Evolutionary conservation across 2,113 vertebrate genomes (phyloP), one percentile per base, ranked within the genome.

Genomic region (Phalacrocorax pelagicus): DNA sequence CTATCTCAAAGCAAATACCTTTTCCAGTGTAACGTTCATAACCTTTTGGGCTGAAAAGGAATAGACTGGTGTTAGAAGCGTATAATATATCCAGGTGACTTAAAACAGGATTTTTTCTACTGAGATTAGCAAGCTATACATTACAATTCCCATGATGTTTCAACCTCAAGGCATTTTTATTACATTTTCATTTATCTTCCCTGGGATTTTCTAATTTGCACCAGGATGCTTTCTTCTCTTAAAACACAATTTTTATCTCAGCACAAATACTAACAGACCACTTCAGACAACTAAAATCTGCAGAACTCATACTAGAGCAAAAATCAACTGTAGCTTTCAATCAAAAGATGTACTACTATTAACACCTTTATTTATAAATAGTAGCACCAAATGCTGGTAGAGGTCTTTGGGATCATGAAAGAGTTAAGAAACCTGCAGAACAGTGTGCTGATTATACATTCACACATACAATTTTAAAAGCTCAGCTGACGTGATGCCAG

Each of bases 211-310:
- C 81, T 89, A 21, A 92, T 82, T 89, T 82, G 58, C 81, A n/a
- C 81, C 92, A 92, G 87, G 91, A 92, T 38, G 38, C 74, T 91
- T 88, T 96, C 81, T 94, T 91, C 86, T 75, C 77, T 92, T 79
- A 55, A 71, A 91, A 47, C 12, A 17, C 44, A 67, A 51, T 63
- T 92, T 96, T 91, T 96, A 89, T 86, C 89, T 89, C 73, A 40
- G 77, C 5, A 2, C 44, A 92, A 89, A 63, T 70, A 84, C 65
- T 86, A 92, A 89, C 44, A 92, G 52, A 78, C 49, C 38, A 83
- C 80, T 66, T 90, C 72, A 83, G 79, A 94, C 47, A 86, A 81
- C 36, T n/a, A 54, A 84, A 83, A 83, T 30, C 63, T 71, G 32
- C 4, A 1, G 40, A 93, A 94, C 18, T 90, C 32, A n/a, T 23